Evolutionary conservation across 2,797 vertebrate genomes (phyloP).

Genomic region (Botia almorhae): DNA sequence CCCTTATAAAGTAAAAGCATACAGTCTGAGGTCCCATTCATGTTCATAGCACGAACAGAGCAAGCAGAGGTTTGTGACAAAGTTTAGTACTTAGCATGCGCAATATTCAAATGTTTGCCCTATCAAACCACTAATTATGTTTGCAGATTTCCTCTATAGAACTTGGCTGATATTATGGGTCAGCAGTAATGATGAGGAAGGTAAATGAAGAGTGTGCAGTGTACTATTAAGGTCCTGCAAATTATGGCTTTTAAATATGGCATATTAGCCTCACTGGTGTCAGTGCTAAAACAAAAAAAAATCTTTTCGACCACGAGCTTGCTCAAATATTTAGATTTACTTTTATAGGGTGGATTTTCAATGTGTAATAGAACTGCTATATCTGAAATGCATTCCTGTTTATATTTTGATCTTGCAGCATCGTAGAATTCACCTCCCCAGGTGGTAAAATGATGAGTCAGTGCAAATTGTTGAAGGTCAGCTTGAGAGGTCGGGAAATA

Average conservation of each 20-base stretch:
- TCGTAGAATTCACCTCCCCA: conserved; percentile 6
- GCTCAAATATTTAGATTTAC: background rate
- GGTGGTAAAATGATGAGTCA: conserved; percentile 31
- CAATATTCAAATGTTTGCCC: no score
- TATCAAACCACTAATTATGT: background rate
- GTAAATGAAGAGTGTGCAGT: background rate
- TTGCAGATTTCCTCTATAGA: background rate
- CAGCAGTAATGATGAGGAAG: background rate
- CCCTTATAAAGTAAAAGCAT: no score
- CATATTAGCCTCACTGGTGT: background rate
- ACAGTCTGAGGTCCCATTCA: no score
- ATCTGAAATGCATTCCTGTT: background rate
- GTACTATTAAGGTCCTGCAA: background rate
- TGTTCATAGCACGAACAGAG: no score
- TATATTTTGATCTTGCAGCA: conserved; percentile 16
- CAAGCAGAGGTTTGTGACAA: no score
- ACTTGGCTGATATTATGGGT: background rate
- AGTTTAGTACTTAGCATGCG: no score
- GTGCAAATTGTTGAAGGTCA: background rate
- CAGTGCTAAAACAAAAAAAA: background rate
- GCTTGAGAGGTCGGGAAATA: background rate
- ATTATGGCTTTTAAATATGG: background rate
- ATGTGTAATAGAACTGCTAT: background rate
- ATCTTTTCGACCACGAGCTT: background rate
- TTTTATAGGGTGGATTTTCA: background rate